Conservation (phyloP, 2,888 invertebrate species). For the Synanthedon tipuliformis region DNA sequence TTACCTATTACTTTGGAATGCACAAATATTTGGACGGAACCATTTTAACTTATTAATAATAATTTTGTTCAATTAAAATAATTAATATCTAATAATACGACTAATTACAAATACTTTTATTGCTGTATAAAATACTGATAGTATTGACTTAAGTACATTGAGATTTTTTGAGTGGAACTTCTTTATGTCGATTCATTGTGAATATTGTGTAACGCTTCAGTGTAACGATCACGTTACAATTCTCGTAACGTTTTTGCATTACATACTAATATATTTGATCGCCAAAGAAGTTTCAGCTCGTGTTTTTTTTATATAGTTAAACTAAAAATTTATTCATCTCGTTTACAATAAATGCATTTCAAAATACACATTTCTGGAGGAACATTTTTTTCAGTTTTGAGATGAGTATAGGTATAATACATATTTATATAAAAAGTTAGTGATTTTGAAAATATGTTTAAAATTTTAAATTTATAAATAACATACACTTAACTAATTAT, state of each 20-base stretch:
- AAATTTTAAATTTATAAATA: too few species aligned
- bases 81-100: not conserved
- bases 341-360: not conserved
- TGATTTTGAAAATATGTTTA: too few species aligned
- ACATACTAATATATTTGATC: not conserved
- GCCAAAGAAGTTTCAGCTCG: too few species aligned
- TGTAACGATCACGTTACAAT: too few species aligned
- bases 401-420: too few species aligned
- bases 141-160: slow-evolving; percentile 15
- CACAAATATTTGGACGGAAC: slow-evolving; percentile 56
- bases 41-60: slow-evolving; percentile 9
- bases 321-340: not conserved
- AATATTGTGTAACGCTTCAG: too few species aligned
- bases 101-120: not conserved
- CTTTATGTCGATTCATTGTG: too few species aligned
- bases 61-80: slow-evolving; percentile 11
- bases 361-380: not conserved
- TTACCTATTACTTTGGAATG: slow-evolving; percentile 63
- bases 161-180: not conserved
- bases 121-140: slow-evolving; percentile 13
- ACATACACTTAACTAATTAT: too few species aligned
- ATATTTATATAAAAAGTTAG: too few species aligned
- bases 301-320: not conserved
- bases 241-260: not conserved
- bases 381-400: not conserved